A percentile compares a stretch with the other conserved stretches of the same genome.
phyloP scores from a whole-genome alignment of 2,888 invertebrate species.

The Ophion obscuratus region DNA sequence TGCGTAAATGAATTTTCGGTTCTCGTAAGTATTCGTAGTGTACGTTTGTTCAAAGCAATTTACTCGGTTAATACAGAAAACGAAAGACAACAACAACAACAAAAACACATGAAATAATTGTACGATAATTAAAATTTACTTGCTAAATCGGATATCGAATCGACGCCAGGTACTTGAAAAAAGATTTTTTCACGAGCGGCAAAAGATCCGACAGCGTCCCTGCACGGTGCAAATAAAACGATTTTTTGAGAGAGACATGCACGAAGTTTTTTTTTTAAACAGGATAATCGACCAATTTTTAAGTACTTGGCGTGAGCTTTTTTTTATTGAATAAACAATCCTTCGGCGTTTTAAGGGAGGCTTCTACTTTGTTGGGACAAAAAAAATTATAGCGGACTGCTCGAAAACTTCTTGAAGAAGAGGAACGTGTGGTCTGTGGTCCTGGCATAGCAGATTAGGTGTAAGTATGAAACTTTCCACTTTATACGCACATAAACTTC shows the following conservation, averaged over 20 bases:
- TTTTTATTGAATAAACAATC: background rate
- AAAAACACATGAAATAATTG: constrained; percentile 29
- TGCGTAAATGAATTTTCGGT: constrained; percentile 51
- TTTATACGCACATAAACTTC: no score
- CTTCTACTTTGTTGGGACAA: no score
- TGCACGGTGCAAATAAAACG: background rate
- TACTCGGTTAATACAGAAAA: constrained; percentile 51
- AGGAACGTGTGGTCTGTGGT: no score
- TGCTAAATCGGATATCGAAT: constrained; percentile 19
- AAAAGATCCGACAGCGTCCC: background rate
- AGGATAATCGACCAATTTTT: background rate
- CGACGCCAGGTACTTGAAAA: background rate
- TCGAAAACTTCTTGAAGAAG: no score
- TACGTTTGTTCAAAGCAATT: constrained; percentile 57
- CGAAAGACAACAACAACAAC: background rate
- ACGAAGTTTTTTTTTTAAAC: constrained; percentile 2
- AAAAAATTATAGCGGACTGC: no score
- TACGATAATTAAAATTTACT: constrained; percentile 37
- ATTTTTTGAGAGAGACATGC: background rate
- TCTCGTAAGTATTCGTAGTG: constrained; percentile 24
- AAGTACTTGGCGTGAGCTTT: background rate
- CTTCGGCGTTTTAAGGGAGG: background rate
- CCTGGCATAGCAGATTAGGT: no score
- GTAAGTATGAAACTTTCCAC: no score
- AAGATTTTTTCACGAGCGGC: background rate